Base-by-base conservation (phyloP, 2,113 vertebrate genomes). In the Brienomyrus brachyistius region DNA sequence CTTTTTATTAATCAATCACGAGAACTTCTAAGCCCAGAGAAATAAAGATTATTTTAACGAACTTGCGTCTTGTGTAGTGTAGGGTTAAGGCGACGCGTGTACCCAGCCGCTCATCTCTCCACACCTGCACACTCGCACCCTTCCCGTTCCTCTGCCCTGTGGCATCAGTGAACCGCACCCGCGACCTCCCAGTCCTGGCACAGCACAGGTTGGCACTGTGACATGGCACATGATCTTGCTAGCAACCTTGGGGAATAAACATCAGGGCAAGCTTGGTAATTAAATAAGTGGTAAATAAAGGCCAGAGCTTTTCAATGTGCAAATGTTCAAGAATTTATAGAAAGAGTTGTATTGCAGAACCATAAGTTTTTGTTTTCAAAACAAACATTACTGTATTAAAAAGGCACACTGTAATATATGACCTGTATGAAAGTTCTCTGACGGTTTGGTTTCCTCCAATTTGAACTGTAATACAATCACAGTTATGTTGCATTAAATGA, bases 341-440 rank as follows among this genome's bases (percentile, higher is more conserved):
- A 54, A 47, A 66, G 19, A 66, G 40, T 89, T 84, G 80, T 89
- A 89, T 89, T 84, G 62, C 77, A 84, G 93, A 92, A 94, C 94
- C 94, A 95, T 93, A 94, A 96, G 93, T 95, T 95, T 95, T 96
- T 96, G 95, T 97, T 96, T 98, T 96, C 95, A 52, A 95, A 95
- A 92, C 90, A 95, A 93, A 95, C 94, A 96, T 95, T 96, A 96
- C 95, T 98, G 97, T 98, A 98, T 97, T 97, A 97, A 97, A 97
- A 96, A 94, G 95, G 96, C 96, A 97, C 97, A 97, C 95, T 99
- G 97, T 99, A 98, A 98, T 98, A 97, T 98, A 96, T 95, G 94
- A 96, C 27, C 94, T 98, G 95, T 98, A 97, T 96, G 96, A 96
- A 96, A 97, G 96, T 96, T 97, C 96, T 97, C 96, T 96, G 95